Evolutionary conservation across 2,888 invertebrate genomes (phyloP).

Genomic region (Bugulina stolonifera): DNA sequence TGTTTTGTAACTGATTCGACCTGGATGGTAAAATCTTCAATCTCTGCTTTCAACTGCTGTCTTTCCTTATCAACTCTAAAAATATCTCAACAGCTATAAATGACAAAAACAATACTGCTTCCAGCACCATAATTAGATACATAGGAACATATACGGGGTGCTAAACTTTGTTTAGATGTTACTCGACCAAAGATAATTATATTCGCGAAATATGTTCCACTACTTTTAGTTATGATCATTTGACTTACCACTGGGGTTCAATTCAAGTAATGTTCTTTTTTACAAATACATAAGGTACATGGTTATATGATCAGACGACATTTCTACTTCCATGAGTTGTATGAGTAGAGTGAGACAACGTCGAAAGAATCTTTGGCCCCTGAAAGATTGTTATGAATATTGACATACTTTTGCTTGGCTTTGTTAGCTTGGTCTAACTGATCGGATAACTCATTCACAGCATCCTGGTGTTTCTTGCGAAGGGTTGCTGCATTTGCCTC

Average conservation of each 20-base stretch:
- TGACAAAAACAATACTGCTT: no score
- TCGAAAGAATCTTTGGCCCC: no score
- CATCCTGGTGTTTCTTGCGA: constrained; percentile 99
- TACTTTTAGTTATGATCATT: not conserved
- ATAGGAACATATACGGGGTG: no score
- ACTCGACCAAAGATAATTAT: no score
- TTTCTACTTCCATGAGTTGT: no score
- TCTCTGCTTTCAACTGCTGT: constrained; percentile 92
- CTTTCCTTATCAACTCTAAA: constrained; percentile 93
- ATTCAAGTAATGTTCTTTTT: no score
- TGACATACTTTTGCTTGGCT: constrained; percentile 84
- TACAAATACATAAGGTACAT: not conserved
- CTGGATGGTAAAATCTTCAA: constrained; percentile 93
- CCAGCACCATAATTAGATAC: no score
- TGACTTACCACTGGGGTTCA: no score
- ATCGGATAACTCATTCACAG: constrained; percentile 98
- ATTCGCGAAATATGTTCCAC: no score
- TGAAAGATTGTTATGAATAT: no score
- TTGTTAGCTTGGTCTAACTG: constrained; percentile 99
- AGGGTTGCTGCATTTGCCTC: constrained; percentile 92
- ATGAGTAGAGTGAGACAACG: no score
- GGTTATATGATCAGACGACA: not conserved
- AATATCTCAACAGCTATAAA: not conserved
- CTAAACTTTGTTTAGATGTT: no score
- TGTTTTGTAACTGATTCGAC: constrained; percentile 96